Conservation (phyloP, 2,113 vertebrate genomes). For the Phalacrocorax carbo region DNA sequence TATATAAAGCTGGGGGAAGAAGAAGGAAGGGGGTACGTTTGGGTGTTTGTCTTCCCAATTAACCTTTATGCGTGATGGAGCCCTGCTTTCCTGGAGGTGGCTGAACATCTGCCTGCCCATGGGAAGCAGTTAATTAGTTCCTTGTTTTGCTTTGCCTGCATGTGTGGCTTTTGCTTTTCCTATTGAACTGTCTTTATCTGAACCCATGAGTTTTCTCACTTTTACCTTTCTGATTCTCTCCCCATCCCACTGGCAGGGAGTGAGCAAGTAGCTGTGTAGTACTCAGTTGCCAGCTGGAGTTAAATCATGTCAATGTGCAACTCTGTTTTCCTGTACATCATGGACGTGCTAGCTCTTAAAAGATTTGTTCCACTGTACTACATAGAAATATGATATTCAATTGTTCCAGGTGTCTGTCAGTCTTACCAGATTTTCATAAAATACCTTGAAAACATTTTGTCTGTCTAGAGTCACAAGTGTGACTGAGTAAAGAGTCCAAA, state of each 20-base stretch:
- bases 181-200: background rate
- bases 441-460: background rate
- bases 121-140: background rate
- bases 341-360: background rate
- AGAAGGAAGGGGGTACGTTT: background rate
- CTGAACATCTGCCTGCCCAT: background rate
- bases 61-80: rapidly evolving
- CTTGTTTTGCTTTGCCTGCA: background rate
- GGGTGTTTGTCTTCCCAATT: background rate
- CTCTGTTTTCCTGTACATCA: background rate
- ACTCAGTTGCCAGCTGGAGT: background rate
- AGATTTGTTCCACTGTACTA: background rate
- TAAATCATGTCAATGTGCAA: background rate
- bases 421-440: background rate
- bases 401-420: background rate
- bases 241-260: rapidly evolving
- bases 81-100: background rate
- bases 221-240: background rate
- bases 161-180: rapidly evolving
- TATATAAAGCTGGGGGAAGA: background rate
- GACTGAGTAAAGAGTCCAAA: background rate
- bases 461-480: background rate
- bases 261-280: rapidly evolving
- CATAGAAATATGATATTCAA: background rate
- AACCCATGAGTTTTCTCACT: background rate